Percentiles rank a stretch among this genome's conserved stretches.
Conservation (phyloP, 2,113 vertebrate genomes). For the Alligator mississippiensis region DNA sequence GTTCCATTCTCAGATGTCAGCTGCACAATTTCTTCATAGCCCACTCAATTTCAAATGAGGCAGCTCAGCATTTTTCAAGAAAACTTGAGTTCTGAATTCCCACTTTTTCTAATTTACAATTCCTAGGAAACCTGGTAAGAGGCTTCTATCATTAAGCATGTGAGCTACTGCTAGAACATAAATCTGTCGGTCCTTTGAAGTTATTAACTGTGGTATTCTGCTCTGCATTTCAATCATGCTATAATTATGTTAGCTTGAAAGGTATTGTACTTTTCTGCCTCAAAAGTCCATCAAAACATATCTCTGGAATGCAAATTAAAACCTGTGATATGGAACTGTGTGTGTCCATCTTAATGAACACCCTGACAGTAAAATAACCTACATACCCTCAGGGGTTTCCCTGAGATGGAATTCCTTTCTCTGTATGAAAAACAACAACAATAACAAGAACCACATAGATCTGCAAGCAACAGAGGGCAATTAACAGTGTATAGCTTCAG, state of each 20-base stretch:
- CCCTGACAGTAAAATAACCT: neutral
- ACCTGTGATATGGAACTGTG: neutral
- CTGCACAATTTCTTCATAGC: neutral
- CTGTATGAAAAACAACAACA: neutral
- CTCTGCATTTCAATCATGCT: constrained; percentile 6
- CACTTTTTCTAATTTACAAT: neutral
- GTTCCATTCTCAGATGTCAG: neutral
- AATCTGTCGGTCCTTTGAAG: constrained; percentile 32
- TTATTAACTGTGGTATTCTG: constrained; percentile 9
- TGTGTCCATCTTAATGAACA: constrained; percentile 35
- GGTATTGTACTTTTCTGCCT: neutral
- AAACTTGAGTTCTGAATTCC: neutral
- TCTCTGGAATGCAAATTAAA: constrained; percentile 49
- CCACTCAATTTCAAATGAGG: neutral
- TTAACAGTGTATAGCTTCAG: neutral
- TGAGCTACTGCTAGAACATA: neutral
- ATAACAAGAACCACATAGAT: neutral
- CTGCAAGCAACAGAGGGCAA: neutral
- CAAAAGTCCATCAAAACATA: neutral
- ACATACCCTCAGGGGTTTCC: neutral
- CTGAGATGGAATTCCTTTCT: constrained; percentile 3
- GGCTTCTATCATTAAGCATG: neutral
- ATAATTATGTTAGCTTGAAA: constrained; percentile 27
- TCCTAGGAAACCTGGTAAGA: neutral
- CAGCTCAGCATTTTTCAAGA: neutral